Evolutionary conservation across 2,797 vertebrate species (phyloP), one percentile per base, ranked within the genome.

Genomic region (Amphiprion clarkii): DNA sequence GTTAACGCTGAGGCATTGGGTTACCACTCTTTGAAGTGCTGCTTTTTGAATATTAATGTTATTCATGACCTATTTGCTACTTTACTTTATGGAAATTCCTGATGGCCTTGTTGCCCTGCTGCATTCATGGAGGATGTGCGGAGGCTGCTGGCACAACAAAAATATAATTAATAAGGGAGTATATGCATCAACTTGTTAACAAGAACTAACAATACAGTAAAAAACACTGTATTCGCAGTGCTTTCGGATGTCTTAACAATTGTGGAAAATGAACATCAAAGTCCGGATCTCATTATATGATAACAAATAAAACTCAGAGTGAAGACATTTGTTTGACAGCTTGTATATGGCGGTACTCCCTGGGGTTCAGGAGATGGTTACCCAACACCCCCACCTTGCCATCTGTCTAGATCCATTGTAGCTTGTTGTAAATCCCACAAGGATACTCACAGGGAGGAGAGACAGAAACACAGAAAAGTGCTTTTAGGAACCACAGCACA

Each of bases 51-150:
- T 93, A 88, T 90, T 92, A 92, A 94, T 93, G 81, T 85, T 87
- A 89, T 92, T 87, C 88, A 83, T 92, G 91, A 91, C 92, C 93
- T 91, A 93, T 93, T 93, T 94, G 87, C 88, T 89, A 73, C 88
- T 88, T 89, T 76, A 84, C 78, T 89, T 93, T 82, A 94, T 94
- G 92, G 83, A 91, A 93, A 94, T 91, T 85, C 78, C 67, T 77
- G 79, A 88, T 91, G 88, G 92, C 87, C 84, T 82, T 57, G 85
- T 86, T 92, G 88, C 69, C 82, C 84, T 49, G 75, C 84, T 84
- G 81, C 85, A 80, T 87, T 88, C 77, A 65, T 27, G 23, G 63
- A 80, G 31, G 59, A 87, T 78, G 58, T 19, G 48, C 82, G 73
- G 76, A 86, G 71, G 76, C 64, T 80, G 58, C 86, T 67, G 75